Conservation (phyloP, 2,113 vertebrate genomes). For the Rhizomys pruinosus region DNA sequence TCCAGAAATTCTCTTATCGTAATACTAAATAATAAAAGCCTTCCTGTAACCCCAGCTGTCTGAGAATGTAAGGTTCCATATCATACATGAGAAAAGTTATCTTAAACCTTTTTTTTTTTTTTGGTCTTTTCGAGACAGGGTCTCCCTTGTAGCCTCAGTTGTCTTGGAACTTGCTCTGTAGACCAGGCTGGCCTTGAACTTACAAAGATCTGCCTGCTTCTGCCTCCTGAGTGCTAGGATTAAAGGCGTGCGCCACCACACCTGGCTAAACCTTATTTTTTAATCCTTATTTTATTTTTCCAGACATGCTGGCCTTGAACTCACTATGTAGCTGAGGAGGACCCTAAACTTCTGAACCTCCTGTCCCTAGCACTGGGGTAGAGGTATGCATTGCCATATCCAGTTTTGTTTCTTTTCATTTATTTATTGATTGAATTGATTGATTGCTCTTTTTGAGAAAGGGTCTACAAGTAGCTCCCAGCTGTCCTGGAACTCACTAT, state of each 20-base stretch:
- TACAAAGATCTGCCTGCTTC: too few species aligned
- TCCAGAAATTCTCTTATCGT: slow-evolving; percentile 19
- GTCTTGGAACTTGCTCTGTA: too few species aligned
- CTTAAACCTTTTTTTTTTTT: not conserved
- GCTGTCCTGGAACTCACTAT: too few species aligned
- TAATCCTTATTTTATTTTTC: not conserved
- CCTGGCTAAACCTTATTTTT: not conserved
- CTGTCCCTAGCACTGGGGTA: not conserved
- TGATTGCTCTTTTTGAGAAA: too few species aligned
- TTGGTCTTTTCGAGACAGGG: too few species aligned
- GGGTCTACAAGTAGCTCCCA: too few species aligned
- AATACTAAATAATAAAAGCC: not conserved
- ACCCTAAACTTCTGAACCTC: not conserved
- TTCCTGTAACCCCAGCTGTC: not conserved
- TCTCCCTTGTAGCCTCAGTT: too few species aligned
- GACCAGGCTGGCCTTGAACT: too few species aligned
- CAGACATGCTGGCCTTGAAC: not conserved
- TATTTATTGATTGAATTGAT: too few species aligned
- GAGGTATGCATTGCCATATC: not conserved
- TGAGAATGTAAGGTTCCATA: not conserved
- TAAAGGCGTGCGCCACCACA: too few species aligned
- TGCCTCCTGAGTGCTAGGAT: too few species aligned
- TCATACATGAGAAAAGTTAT: not conserved
- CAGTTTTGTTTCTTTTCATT: not conserved
- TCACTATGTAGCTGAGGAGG: not conserved